phyloP scores from a whole-genome alignment of 35 echinoderm and acorn worm species.

The Strongylocentrotus purpuratus region DNA sequence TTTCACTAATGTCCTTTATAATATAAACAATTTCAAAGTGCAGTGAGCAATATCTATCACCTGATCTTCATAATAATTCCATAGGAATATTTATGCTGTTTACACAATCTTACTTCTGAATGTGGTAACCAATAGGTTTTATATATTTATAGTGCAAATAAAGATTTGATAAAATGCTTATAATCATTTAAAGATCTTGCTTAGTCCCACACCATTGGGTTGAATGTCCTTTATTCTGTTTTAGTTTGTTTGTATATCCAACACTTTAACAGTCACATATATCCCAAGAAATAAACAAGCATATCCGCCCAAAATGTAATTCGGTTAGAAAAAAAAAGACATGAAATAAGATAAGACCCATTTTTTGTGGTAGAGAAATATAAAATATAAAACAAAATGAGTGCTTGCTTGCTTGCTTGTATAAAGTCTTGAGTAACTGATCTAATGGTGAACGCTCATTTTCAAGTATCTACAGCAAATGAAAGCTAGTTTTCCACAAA shows the following conservation, averaged over 20 bases:
- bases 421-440: background rate
- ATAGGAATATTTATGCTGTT: too few species aligned
- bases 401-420: background rate
- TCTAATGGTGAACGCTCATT: background rate
- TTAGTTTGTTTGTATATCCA: background rate
- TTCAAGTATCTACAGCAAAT: background rate
- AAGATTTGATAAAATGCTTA: background rate
- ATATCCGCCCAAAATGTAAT: background rate
- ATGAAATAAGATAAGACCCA: background rate
- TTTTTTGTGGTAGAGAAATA: background rate
- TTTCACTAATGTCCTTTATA: background rate
- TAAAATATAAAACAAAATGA: background rate
- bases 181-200: background rate
- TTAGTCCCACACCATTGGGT: background rate
- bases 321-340: background rate
- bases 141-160: background rate
- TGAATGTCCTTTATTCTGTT: background rate
- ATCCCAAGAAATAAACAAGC: background rate
- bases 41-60: background rate
- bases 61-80: background rate
- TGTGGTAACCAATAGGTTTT: background rate
- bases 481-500: background rate
- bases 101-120: background rate
- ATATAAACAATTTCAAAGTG: background rate
- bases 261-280: background rate